Conservation (phyloP, 1,140 invertebrate species). For the Orchestia grillus region DNA sequence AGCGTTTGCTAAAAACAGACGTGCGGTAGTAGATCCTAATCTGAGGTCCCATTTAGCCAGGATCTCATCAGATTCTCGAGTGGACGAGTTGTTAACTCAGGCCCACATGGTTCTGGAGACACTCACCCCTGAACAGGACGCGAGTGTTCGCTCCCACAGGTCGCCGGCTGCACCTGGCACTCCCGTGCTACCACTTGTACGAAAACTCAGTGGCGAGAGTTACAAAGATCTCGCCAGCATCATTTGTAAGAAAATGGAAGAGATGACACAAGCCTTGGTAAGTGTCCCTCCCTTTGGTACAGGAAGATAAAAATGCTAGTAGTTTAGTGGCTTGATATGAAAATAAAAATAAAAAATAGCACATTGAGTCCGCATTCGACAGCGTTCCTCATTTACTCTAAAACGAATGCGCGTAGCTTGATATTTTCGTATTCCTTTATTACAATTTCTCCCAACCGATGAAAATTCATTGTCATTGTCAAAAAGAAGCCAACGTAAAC, state of each 20-base stretch:
- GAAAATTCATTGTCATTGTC: no score
- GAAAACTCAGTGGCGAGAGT: conserved; percentile 67
- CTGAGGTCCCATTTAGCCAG: conserved; percentile 59
- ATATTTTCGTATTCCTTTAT: no score
- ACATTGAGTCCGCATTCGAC: no score
- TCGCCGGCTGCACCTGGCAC: conserved; percentile 25
- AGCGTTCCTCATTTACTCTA: no score
- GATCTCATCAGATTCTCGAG: conserved; percentile 66
- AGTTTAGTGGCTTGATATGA: not conserved
- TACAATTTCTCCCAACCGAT: no score
- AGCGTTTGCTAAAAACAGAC: not conserved
- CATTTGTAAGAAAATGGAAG: conserved; percentile 68
- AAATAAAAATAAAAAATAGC: not conserved
- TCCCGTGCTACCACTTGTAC: conserved; percentile 59
- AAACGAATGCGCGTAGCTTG: no score
- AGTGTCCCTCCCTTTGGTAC: not conserved
- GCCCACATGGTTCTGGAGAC: conserved; percentile 65
- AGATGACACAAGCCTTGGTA: conserved; percentile 65
- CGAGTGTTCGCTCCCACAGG: conserved; percentile 10
- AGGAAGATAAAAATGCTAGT: not conserved
- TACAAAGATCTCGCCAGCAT: conserved; percentile 65
- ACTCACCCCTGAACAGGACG: conserved; percentile 60
- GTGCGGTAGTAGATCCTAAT: conserved; percentile 30
- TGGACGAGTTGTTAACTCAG: conserved; percentile 66
- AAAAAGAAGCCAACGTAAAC: no score